Conservation (phyloP, 2,888 invertebrate genomes). For the Andrena haemorrhoa region DNA sequence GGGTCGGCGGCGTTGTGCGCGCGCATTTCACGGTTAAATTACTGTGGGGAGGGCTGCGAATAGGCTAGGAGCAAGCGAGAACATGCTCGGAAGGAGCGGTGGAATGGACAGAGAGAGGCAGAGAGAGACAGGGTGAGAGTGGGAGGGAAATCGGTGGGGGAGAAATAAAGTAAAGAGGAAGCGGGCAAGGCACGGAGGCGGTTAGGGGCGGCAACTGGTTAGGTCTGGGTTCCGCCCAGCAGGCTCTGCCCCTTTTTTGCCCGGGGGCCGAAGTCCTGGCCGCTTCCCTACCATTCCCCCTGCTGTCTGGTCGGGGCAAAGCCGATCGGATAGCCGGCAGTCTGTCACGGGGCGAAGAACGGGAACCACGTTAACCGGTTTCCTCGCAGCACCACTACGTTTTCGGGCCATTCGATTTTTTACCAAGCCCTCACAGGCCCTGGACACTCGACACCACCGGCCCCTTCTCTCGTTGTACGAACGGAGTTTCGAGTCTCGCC, state of each 20-base stretch:
- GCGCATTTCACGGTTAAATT: conserved; percentile 79
- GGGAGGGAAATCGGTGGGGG: conserved; percentile 47
- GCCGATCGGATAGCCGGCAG: conserved; percentile 82
- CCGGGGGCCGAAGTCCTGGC: conserved; percentile 73
- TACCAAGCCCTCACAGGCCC: conserved; percentile 53
- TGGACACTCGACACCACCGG: conserved; percentile 27
- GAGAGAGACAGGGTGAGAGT: conserved; percentile 13
- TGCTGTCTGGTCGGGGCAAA: conserved; percentile 75
- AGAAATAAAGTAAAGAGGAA: conserved; percentile 68
- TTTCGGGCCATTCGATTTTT: conserved; percentile 55
- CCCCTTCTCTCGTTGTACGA: background rate
- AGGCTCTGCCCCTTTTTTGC: conserved; percentile 82
- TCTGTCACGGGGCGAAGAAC: conserved; percentile 84
- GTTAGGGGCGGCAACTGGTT: conserved; percentile 80
- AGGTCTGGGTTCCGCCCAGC: conserved; percentile 75
- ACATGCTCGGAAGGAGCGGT: background rate
- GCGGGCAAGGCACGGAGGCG: conserved; percentile 73
- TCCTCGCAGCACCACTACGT: conserved; percentile 68
- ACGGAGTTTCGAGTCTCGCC: conserved; percentile 13
- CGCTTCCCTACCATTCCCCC: conserved; percentile 73
- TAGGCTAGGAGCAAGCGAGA: conserved; percentile 15
- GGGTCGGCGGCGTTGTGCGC: conserved; percentile 73
- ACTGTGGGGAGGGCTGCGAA: conserved; percentile 40
- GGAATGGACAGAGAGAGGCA: background rate
- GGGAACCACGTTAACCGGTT: conserved; percentile 84